phyloP scores from a whole-genome alignment of 2,888 invertebrate species.

The Lapara coniferarum region DNA sequence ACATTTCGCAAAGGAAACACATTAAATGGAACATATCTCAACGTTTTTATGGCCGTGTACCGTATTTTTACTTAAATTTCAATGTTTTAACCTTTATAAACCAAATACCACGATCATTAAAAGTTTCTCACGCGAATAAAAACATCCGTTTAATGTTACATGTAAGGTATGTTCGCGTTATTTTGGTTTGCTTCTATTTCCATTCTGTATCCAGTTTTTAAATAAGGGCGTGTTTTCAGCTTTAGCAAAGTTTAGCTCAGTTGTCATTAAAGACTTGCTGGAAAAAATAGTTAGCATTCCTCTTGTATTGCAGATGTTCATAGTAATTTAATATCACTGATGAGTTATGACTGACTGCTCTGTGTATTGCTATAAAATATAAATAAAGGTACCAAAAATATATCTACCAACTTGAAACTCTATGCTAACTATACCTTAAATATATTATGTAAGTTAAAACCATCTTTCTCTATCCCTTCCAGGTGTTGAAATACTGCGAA shows the following conservation, averaged over 20 bases:
- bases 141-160: conserved; percentile 7
- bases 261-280: too few relatives aligned
- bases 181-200: not conserved
- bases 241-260: too few relatives aligned
- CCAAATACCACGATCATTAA: conserved; percentile 7
- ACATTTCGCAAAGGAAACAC: conserved; percentile 3
- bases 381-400: too few relatives aligned
- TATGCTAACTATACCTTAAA: too few relatives aligned
- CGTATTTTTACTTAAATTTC: conserved; percentile 22
- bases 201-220: not conserved
- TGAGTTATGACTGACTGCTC: too few relatives aligned
- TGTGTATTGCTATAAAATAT: too few relatives aligned
- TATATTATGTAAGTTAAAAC: not conserved
- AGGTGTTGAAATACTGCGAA: conserved; percentile 99
- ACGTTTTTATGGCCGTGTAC: conserved; percentile 12
- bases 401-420: too few relatives aligned
- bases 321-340: too few relatives aligned
- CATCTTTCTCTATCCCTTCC: conserved; percentile 50
- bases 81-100: conserved; percentile 17
- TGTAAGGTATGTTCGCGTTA: not conserved
- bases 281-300: too few relatives aligned
- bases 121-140: conserved; percentile 17
- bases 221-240: too few relatives aligned
- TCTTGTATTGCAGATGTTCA: too few relatives aligned
- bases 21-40: conserved; percentile 13